A percentile compares a stretch with the other conserved stretches of the same genome.
phyloP scores from a whole-genome alignment of 1,140 invertebrate species.

The Zophobas morio region DNA sequence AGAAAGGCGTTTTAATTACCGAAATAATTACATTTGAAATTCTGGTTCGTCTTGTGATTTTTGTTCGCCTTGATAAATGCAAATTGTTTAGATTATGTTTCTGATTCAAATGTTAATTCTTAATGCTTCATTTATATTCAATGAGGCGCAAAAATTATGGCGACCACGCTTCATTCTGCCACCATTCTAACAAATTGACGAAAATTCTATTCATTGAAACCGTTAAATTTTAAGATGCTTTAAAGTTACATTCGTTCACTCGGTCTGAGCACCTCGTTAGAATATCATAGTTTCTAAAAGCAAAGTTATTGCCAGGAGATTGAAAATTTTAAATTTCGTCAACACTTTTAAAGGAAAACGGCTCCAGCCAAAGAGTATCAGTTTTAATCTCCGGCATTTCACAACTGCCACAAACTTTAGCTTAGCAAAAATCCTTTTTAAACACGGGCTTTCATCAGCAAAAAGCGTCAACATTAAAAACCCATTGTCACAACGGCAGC shows the following conservation, averaged over 20 bases:
- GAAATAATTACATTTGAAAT: constrained; percentile 38
- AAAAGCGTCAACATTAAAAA: constrained; percentile 31
- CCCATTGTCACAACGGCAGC: not conserved
- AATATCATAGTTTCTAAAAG: no score
- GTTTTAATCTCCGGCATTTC: constrained; percentile 19
- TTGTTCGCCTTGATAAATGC: constrained; percentile 29
- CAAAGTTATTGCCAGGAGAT: no score
- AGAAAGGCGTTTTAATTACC: constrained; percentile 37
- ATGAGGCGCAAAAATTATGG: not conserved
- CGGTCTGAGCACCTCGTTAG: no score
- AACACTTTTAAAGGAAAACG: not conserved
- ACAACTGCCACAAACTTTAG: constrained; percentile 19
- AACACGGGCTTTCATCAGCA: constrained; percentile 12
- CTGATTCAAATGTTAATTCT: constrained; percentile 25
- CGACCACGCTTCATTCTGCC: not conserved
- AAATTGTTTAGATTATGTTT: constrained; percentile 36
- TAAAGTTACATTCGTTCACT: no score
- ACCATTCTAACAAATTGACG: no score
- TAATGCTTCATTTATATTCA: constrained; percentile 24
- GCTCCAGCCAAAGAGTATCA: not conserved
- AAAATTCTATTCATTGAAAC: no score
- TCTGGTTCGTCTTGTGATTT: constrained; percentile 9
- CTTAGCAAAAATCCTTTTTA: constrained; percentile 23
- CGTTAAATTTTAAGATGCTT: no score
- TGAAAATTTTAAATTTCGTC: no score